Conservation (phyloP, 23 tunicate species). For the Clavelina lepadiformis region DNA sequence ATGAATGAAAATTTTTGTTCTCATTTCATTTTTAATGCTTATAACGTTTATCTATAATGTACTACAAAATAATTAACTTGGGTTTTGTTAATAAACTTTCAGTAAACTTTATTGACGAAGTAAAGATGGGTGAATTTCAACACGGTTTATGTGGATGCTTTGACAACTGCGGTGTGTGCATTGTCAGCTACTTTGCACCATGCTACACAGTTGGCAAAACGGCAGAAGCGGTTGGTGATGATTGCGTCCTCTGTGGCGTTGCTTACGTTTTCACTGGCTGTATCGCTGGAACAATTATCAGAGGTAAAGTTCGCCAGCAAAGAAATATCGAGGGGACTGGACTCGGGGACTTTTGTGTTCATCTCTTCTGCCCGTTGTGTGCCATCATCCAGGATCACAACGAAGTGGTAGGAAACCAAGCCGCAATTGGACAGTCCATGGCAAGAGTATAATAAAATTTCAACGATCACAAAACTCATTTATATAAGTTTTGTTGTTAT, state of each 20-base stretch:
- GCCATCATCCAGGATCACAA: constrained; percentile 61
- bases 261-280: constrained; percentile 56
- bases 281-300: constrained; percentile 57
- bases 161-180: constrained; percentile 76
- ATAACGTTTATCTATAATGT: no score
- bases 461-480: no score
- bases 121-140: constrained; percentile 36
- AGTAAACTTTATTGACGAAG: no score
- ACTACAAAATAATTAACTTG: no score
- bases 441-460: no score
- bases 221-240: constrained; percentile 70
- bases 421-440: no score
- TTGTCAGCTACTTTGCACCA: constrained; percentile 47
- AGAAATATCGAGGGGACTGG: constrained; percentile 43
- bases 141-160: constrained; percentile 67
- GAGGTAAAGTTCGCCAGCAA: constrained; percentile 50
- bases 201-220: constrained; percentile 76
- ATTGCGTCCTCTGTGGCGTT: constrained; percentile 39
- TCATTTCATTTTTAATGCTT: no score
- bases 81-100: no score
- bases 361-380: constrained; percentile 60
- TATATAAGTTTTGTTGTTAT: no score
- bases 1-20: no score
- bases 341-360: constrained; percentile 49
- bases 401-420: constrained; percentile 16